Percentiles rank a stretch among this genome's conserved stretches.
These are phyloP conservation scores for Drosophila anomalipes DNA, from an alignment of 2,888 invertebrate genomes.

Conservation along the genomic window DNA sequence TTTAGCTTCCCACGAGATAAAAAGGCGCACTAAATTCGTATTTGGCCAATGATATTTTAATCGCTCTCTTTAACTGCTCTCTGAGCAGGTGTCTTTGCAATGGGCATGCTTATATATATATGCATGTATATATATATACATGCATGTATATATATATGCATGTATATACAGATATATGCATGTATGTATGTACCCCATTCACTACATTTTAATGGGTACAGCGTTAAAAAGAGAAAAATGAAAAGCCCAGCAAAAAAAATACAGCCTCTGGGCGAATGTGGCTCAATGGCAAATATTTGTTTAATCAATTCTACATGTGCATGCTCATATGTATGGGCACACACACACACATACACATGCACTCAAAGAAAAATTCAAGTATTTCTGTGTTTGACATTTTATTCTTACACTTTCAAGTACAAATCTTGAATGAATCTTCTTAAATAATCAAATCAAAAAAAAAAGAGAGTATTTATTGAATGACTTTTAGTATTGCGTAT, in stretches of 20 bases:
- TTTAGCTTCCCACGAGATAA: background rate
- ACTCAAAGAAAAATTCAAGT: background rate
- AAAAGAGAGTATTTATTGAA: rapidly evolving
- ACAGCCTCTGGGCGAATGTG: conserved; percentile 38
- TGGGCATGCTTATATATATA: too few species aligned
- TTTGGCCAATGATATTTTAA: background rate
- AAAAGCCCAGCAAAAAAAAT: conserved; percentile 8
- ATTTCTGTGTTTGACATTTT: background rate
- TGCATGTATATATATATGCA: background rate
- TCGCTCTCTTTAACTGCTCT: background rate
- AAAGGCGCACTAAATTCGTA: background rate
- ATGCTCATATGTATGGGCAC: conserved; percentile 19
- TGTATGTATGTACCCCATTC: background rate
- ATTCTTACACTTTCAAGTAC: background rate
- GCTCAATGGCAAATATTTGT: conserved; percentile 73
- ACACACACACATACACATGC: conserved; percentile 6
- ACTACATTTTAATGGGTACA: background rate
- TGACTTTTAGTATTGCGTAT: background rate
- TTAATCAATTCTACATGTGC: conserved; percentile 70
- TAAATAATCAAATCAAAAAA: background rate
- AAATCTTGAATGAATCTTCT: background rate
- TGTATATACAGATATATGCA: background rate
- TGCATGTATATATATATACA: too few species aligned
- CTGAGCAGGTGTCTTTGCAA: too few species aligned
- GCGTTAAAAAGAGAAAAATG: background rate